A percentile compares a stretch with the other conserved stretches of the same genome.
Evolutionary conservation across 2,888 invertebrate genomes (phyloP).

Genomic region (Leucania comma): DNA sequence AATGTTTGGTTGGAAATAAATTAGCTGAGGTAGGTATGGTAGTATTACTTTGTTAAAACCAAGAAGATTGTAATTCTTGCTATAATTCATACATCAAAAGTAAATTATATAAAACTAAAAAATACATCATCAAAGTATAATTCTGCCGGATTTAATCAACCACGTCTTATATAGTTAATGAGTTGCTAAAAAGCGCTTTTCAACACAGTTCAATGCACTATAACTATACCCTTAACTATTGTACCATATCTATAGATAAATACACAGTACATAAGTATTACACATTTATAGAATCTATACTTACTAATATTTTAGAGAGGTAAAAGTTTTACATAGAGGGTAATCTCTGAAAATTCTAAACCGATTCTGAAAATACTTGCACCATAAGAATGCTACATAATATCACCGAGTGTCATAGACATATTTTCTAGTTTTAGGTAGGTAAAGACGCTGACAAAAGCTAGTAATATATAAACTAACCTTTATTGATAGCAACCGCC

Average conservation of each 20-base stretch:
- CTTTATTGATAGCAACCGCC: conserved; percentile 85
- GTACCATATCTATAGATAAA: neutral
- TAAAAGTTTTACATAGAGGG: too few species aligned
- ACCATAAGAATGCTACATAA: too few species aligned
- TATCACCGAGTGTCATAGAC: too few species aligned
- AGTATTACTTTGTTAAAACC: too few species aligned
- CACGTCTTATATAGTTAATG: neutral
- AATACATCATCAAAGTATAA: neutral
- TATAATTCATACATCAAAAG: neutral
- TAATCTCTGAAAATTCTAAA: too few species aligned
- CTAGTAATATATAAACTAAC: conserved; percentile 63
- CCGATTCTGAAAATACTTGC: too few species aligned
- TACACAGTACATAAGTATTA: neutral
- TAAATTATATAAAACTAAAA: neutral
- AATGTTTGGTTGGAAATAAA: neutral
- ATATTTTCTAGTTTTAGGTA: too few species aligned
- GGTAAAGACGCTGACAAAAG: too few species aligned
- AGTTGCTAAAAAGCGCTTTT: neutral
- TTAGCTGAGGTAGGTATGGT: too few species aligned
- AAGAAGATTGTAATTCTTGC: neutral
- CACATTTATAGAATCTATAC: neutral
- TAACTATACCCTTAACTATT: too few species aligned
- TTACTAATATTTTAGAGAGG: too few species aligned
- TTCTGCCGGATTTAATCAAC: neutral
- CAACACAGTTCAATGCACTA: neutral